Base-by-base conservation (phyloP, 2,888 invertebrate genomes). In the Melieria picta region DNA sequence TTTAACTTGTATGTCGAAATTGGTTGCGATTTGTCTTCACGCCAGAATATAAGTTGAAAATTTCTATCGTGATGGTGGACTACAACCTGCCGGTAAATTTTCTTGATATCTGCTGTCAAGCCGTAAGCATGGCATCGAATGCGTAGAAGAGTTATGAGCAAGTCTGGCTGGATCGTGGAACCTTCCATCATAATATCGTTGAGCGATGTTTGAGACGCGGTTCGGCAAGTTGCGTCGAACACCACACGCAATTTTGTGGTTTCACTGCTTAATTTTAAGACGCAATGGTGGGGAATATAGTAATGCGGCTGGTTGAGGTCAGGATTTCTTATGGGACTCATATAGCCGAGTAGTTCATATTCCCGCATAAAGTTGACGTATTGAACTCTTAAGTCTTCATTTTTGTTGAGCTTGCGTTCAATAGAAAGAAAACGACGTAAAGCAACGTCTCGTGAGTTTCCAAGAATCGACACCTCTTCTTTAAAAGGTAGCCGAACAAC, bases 131-230 rank as follows among this genome's bases (percentile, higher is more conserved):
- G 72, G 11, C 10, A 45, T 10, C 75, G 45, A 71, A 75, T 72
- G n/a, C 75, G 57, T 11, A 62, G 65, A 7, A 73, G 13, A 9
- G 65, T 66, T 9, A 61, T 58, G n/a, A 73, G 66, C 45, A 75
- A 58, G n/a, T 77, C 72, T 10, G 73, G 71, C 47, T 74, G 71
- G 4, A 72, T 30, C n/a, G n/a, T n/a, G n/a, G n/a, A n/a, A n/a
- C n/a, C n/a, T n/a, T n/a, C n/a, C n/a, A n/a, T n/a, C 7, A 72
- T 48, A 1, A 69, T 11, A 9, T 74, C 61, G 47, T 74, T 74
- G 1, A 72, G 45, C 1, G 71, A 72, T 30, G 46, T 64, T 43
- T 65, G 67, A 30, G 7, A 65, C 5, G 65, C 48, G 10, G 68
- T 71, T 4, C 7, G 4, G 5, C 68, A 71, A 7, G 68, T 62